phyloP scores from a whole-genome alignment of 2,888 invertebrate species.

The Fabriciana adippe region DNA sequence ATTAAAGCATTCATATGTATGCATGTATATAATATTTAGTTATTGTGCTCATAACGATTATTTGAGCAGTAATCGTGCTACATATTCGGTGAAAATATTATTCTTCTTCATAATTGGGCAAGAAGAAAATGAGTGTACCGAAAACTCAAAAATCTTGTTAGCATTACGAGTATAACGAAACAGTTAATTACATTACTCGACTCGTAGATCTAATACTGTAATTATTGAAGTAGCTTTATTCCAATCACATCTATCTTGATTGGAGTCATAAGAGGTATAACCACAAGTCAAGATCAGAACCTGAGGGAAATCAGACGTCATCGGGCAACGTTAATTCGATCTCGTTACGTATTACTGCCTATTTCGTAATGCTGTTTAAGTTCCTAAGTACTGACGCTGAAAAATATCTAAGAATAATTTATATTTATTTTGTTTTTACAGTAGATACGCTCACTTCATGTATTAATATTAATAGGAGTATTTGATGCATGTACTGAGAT shows the following conservation, averaged over 20 bases:
- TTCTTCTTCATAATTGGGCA: too few species aligned
- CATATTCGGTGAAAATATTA: too few species aligned
- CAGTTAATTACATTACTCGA: neutral
- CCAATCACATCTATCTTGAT: constrained; percentile 19
- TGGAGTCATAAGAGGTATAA: constrained; percentile 45
- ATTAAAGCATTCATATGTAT: too few species aligned
- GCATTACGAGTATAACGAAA: neutral
- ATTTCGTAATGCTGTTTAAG: constrained; percentile 22
- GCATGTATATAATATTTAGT: too few species aligned
- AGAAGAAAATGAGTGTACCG: too few species aligned
- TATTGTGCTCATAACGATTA: too few species aligned
- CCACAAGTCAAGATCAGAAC: constrained; percentile 39
- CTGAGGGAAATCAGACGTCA: constrained; percentile 38
- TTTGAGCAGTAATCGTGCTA: too few species aligned
- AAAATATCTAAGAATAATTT: neutral
- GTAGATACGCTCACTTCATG: too few species aligned
- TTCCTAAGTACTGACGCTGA: constrained; percentile 9
- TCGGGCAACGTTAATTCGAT: constrained; percentile 50
- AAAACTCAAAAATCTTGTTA: neutral
- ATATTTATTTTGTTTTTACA: neutral
- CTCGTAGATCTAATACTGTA: neutral
- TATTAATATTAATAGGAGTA: neutral
- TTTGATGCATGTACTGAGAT: too few species aligned
- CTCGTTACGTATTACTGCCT: constrained; percentile 55
- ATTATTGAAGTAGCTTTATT: constrained; percentile 8